These are phyloP conservation scores for Diplodus puntazzo DNA, from an alignment of 2,797 vertebrate genomes.

Conservation along the genomic window DNA sequence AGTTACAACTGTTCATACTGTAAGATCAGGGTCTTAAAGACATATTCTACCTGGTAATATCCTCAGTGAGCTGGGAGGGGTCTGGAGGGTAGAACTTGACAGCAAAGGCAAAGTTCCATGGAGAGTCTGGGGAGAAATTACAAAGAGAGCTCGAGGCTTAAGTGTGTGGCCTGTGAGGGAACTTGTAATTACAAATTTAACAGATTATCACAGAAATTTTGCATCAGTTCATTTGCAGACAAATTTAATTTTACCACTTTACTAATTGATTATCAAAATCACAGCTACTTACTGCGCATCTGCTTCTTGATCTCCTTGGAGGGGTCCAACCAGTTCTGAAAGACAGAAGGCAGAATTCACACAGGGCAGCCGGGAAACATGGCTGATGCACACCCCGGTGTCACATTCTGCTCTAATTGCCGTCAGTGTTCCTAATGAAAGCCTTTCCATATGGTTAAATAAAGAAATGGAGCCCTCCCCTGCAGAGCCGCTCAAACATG, in stretches of 20 bases:
- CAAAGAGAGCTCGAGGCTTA: conserved; percentile 25
- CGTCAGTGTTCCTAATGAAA: conserved; percentile 67
- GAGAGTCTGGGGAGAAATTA: conserved; percentile 84
- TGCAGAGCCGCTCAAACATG: conserved; percentile 48
- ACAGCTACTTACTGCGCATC: conserved; percentile 90
- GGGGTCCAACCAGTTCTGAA: conserved; percentile 99
- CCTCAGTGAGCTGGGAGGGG: conserved; percentile 96
- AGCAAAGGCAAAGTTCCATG: conserved; percentile 95
- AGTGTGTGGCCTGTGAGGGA: background rate
- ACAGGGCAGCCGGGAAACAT: conserved; percentile 50
- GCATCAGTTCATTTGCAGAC: conserved; percentile 1
- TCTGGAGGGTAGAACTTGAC: conserved; percentile 99
- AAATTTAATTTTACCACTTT: conserved; percentile 5
- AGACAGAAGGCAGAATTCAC: conserved; percentile 76
- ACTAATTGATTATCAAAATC: conserved; percentile 39
- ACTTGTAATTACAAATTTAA: conserved; percentile 2
- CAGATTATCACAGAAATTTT: conserved; percentile 1
- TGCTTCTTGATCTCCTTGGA: conserved; percentile 99
- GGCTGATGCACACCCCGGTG: conserved; percentile 45
- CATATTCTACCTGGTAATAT: conserved; percentile 92
- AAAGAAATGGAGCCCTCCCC: conserved; percentile 55
- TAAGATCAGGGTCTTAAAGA: background rate
- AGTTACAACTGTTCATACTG: background rate
- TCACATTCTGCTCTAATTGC: conserved; percentile 73
- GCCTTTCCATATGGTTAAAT: conserved; percentile 75